Evolutionary conservation across 1,140 invertebrate species (phyloP).

Genomic region (Penaeus vannamei): DNA sequence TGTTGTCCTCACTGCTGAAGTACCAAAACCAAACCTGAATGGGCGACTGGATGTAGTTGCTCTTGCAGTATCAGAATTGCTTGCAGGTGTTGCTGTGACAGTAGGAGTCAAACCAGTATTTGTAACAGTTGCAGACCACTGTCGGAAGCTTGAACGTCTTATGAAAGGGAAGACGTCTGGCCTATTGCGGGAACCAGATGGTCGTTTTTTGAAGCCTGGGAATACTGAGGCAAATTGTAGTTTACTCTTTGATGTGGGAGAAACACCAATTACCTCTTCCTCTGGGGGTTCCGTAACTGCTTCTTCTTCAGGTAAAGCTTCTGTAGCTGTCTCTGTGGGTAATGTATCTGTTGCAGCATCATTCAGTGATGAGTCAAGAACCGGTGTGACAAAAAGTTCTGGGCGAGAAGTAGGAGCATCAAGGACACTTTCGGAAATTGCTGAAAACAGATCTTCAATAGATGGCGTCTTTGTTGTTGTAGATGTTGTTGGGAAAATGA

Average conservation of each 20-base stretch:
- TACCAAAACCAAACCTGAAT: constrained; percentile 56
- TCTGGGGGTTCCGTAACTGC: constrained; percentile 41
- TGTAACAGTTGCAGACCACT: constrained; percentile 36
- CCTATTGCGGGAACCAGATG: constrained; percentile 8
- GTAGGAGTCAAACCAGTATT: constrained; percentile 44
- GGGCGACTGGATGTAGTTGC: constrained; percentile 23
- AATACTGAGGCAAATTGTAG: constrained; percentile 9
- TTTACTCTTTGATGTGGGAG: constrained; percentile 7
- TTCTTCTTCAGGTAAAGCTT: constrained; percentile 45
- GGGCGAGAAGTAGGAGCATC: constrained; percentile 28
- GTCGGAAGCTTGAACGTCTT: constrained; percentile 41
- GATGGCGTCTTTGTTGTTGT: constrained; percentile 23
- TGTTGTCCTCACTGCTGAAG: neutral
- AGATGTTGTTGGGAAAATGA: constrained; percentile 17
- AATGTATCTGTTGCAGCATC: constrained; percentile 63
- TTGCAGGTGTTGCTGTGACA: constrained; percentile 43
- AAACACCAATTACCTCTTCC: neutral
- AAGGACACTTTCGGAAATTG: constrained; percentile 13
- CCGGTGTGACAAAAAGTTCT: constrained; percentile 35
- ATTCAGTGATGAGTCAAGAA: constrained; percentile 48
- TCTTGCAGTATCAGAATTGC: neutral
- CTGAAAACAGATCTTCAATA: constrained; percentile 2
- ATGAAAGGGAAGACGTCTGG: constrained; percentile 51
- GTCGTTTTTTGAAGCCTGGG: constrained; percentile 42
- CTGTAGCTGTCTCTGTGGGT: constrained; percentile 41